These are phyloP conservation scores for Hyperopisus bebe DNA, from an alignment of 2,113 vertebrate genomes.

Conservation along the genomic window DNA sequence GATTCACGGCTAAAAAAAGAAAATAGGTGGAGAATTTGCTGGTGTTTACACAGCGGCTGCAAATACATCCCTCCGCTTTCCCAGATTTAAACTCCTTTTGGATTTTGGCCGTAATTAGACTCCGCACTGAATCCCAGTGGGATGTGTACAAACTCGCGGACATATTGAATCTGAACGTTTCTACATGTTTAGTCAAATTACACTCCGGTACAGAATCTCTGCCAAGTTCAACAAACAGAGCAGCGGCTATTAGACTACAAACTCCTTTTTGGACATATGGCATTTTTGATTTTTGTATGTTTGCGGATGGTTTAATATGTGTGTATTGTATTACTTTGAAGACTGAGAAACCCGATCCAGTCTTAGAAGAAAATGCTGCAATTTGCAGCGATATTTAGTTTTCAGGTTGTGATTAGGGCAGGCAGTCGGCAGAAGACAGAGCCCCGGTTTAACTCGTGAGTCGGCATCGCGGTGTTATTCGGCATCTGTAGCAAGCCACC, in stretches of 20 bases:
- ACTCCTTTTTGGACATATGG: constrained; percentile 2
- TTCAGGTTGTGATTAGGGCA: not conserved
- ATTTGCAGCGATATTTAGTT: not conserved
- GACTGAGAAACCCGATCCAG: not conserved
- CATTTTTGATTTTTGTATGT: constrained; percentile 1
- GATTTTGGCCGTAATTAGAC: not conserved
- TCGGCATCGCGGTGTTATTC: not conserved
- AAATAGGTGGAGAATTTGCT: not conserved
- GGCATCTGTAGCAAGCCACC: not conserved
- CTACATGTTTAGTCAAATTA: not conserved
- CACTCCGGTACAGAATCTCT: not conserved
- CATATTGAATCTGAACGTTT: not conserved
- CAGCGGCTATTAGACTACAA: not conserved
- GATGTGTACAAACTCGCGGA: not conserved
- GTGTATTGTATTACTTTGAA: not conserved
- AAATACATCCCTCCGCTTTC: not conserved
- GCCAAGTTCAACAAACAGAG: constrained; percentile 8
- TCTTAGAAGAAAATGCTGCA: not conserved
- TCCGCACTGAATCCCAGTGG: not conserved
- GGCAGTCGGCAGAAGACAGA: not conserved
- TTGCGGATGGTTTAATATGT: not conserved
- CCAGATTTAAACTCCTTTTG: not conserved
- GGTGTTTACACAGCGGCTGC: not conserved
- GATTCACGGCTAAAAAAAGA: not conserved
- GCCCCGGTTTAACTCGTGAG: not conserved